Evolutionary conservation across 2,888 invertebrate genomes (phyloP), one percentile per base, ranked within the genome.

Genomic region (Icerya purchasi): DNA sequence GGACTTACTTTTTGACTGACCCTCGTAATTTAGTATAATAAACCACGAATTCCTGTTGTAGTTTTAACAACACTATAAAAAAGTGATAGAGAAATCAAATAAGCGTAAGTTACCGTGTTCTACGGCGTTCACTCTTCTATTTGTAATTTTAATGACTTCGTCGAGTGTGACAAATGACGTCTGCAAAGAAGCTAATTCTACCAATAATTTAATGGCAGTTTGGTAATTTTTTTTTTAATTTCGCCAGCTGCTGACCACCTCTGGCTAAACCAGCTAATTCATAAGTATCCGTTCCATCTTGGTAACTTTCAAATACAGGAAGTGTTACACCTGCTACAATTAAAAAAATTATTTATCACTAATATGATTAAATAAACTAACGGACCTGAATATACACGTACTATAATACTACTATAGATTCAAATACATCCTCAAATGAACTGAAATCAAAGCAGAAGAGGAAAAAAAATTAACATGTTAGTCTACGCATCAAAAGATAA

Each of bases 61-160:
- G n/a, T n/a, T n/a, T n/a, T n/a, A n/a, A n/a, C n/a, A n/a, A 57
- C 3, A 25, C 2, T 2, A 25, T 53, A 18, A 36, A 1, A 23
- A 20, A n/a, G 2, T 14, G 25, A 21, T 14, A 22, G 2, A 23
- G 25, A 19, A 24, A 36, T 51, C 51, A 56, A 24, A 25, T 56
- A 24, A 24, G 19, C 14, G 51, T 8, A 51, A 61, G 74, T 72
- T 70, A 88, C 89, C 93, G 69, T 98, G 94, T 74, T 98, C 97
- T 73, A 98, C 96, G 68, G 98, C 98, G 71, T 98, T 98, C 21
- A 98, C 97, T 81, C 98, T 86, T 68, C 98, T 80, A 73, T 98
- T 98, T 23, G 98, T 98, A 65, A 94, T 84, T 76, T 98, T 99
- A 69, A 98, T 98, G 58, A 96, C 97, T 73, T 97, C 97, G 73